Conservation (phyloP, 2,113 vertebrate genomes). For the Empidonax alnorum region DNA sequence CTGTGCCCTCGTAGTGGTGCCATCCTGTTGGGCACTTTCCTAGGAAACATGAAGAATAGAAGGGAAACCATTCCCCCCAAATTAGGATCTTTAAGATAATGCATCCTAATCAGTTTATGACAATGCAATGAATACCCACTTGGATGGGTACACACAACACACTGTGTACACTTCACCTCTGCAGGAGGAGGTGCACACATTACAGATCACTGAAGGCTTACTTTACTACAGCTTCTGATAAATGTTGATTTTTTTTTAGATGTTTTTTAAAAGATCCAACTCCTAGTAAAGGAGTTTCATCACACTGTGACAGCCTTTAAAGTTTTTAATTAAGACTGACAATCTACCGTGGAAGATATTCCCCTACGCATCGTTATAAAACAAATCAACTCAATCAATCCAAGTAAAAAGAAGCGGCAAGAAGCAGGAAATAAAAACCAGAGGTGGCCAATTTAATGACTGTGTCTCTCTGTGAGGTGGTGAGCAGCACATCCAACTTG, state of each 20-base stretch:
- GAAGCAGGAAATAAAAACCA: not conserved
- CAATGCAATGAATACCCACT: not conserved
- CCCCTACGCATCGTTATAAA: not conserved
- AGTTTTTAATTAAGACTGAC: not conserved
- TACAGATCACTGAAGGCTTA: not conserved
- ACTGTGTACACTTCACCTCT: not conserved
- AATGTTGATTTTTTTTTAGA: not conserved
- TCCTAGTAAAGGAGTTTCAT: not conserved
- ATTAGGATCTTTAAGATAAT: constrained; percentile 66
- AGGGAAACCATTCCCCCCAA: constrained; percentile 71
- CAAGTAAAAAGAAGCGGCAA: not conserved
- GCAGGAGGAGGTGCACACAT: not conserved
- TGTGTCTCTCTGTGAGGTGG: not conserved
- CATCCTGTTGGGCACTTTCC: constrained; percentile 97
- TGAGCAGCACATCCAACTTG: not conserved
- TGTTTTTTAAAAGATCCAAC: not conserved
- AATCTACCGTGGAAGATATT: not conserved
- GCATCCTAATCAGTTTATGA: not conserved
- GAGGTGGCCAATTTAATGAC: not conserved
- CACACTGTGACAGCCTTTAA: not conserved
- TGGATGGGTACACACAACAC: fast-evolving
- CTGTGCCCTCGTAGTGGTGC: constrained; percentile 97
- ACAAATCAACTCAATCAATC: not conserved
- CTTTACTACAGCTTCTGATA: not conserved
- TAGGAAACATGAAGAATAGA: constrained; percentile 82